Conservation (phyloP, 2,888 invertebrate genomes). For the Anorthoa munda region DNA sequence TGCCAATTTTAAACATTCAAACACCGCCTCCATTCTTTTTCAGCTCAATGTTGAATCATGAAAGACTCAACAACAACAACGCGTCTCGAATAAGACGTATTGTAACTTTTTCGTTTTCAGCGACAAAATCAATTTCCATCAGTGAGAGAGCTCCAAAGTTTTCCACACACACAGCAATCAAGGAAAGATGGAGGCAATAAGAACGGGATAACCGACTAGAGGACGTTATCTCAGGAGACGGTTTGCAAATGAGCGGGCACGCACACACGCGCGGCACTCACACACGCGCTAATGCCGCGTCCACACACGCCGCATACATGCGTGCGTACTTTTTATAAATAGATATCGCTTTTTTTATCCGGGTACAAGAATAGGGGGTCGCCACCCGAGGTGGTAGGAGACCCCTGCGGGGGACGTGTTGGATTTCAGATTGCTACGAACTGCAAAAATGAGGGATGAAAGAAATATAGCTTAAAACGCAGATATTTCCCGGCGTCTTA, state of each 20-base stretch:
- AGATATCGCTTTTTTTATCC: constrained; percentile 91
- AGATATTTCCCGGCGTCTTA: constrained; percentile 91
- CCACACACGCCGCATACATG: constrained; percentile 85
- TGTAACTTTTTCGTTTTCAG: constrained; percentile 84
- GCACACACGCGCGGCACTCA: constrained; percentile 78
- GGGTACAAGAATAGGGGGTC: constrained; percentile 90
- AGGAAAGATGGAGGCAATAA: constrained; percentile 89
- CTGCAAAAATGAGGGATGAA: constrained; percentile 92
- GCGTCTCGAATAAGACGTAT: constrained; percentile 76
- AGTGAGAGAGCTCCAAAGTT: constrained; percentile 85
- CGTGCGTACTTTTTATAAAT: constrained; percentile 90
- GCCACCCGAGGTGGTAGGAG: constrained; percentile 84
- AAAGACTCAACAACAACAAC: constrained; percentile 66
- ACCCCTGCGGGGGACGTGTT: constrained; percentile 90
- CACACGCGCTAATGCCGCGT: constrained; percentile 84
- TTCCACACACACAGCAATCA: constrained; percentile 89
- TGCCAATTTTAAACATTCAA: constrained; percentile 49
- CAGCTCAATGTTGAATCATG: constrained; percentile 37
- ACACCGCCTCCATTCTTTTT: constrained; percentile 39
- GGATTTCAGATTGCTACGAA: constrained; percentile 92
- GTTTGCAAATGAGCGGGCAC: constrained; percentile 90
- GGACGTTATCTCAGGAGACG: constrained; percentile 91
- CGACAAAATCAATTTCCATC: constrained; percentile 87
- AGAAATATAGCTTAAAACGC: constrained; percentile 92
- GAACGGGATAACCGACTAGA: constrained; percentile 90